Conservation (phyloP, 1,140 invertebrate species). For the Leguminivora glycinivorella region DNA sequence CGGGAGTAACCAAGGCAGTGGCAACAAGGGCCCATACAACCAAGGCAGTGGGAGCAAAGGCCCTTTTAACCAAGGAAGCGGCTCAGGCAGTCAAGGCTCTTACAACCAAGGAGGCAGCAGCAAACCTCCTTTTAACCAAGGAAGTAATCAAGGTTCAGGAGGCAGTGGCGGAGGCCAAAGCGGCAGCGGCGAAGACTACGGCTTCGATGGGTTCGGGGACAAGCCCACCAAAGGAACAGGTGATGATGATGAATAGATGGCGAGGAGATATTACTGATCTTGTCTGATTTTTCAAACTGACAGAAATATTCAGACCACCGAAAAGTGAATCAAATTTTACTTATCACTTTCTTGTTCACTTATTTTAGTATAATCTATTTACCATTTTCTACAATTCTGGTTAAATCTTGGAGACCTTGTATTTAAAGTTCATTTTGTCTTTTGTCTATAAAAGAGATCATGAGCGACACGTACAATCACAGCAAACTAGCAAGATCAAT, state of each 20-base stretch:
- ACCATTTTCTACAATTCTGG: neutral
- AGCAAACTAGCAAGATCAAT: conserved; percentile 60
- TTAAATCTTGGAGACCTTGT: neutral
- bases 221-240: conserved; percentile 71
- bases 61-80: neutral
- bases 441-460: conserved; percentile 24
- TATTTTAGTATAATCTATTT: conserved; percentile 16
- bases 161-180: neutral
- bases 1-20: neutral
- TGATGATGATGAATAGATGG: conserved; percentile 65
- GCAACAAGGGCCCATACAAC: neutral
- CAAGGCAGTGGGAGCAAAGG: neutral
- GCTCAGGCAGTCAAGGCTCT: neutral
- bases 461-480: conserved; percentile 27
- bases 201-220: conserved; percentile 56
- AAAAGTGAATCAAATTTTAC: conserved; percentile 12
- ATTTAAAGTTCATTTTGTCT: conserved; percentile 20
- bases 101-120: conserved; percentile 14
- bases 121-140: conserved; percentile 17
- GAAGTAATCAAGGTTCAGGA: conserved; percentile 8
- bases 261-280: conserved; percentile 68
- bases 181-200: conserved; percentile 44
- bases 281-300: conserved; percentile 37
- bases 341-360: neutral
- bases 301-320: conserved; percentile 19